Conservation (phyloP, 2,113 vertebrate species). For the Datnioides undecimradiatus region DNA sequence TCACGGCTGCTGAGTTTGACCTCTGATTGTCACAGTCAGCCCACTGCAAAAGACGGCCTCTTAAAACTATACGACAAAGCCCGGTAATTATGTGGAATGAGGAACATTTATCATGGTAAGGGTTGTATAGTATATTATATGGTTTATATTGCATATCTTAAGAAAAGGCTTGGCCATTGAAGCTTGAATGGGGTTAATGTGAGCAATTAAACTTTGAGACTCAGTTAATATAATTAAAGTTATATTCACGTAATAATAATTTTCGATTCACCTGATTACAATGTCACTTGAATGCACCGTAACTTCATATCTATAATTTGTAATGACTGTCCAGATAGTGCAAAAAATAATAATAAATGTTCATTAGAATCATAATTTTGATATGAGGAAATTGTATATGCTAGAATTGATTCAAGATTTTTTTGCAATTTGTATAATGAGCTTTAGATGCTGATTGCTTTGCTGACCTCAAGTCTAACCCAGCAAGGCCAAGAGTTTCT, state of each 20-base stretch:
- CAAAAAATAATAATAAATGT: neutral
- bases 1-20: slow-evolving; percentile 20
- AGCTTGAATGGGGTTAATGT: slow-evolving; percentile 19
- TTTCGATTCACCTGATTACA: slow-evolving; percentile 22
- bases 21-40: slow-evolving; percentile 23
- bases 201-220: slow-evolving; percentile 17
- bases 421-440: neutral
- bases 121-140: slow-evolving; percentile 12
- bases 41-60: neutral
- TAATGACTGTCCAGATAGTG: neutral
- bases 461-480: neutral
- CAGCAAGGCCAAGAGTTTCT: neutral
- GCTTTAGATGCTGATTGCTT: neutral
- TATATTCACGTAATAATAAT: slow-evolving; percentile 8
- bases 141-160: slow-evolving; percentile 34
- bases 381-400: neutral
- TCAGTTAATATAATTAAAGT: slow-evolving; percentile 26
- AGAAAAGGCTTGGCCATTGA: slow-evolving; percentile 4
- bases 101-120: slow-evolving; percentile 19
- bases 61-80: slow-evolving; percentile 31
- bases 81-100: slow-evolving; percentile 34
- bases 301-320: neutral
- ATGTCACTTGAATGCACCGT: neutral
- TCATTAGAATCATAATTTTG: neutral
- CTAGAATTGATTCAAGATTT: neutral